phyloP scores from a whole-genome alignment of 2,888 invertebrate genomes.

The Hybos culiciformis region DNA sequence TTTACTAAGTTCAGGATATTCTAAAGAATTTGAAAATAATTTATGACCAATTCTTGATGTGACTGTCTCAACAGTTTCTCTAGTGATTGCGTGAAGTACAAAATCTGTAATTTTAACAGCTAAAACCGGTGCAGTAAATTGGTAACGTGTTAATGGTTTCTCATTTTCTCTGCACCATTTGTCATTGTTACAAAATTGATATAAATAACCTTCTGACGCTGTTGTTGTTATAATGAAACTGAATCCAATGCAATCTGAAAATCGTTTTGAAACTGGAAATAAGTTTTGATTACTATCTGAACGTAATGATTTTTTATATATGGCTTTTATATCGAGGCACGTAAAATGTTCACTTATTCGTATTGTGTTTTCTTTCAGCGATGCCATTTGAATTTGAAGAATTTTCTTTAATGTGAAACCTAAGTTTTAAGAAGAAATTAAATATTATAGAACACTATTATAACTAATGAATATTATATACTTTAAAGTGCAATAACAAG shows the following conservation, averaged over 20 bases:
- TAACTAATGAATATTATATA: too few relatives aligned
- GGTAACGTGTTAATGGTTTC: slow-evolving; percentile 49
- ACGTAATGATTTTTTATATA: slow-evolving; percentile 21
- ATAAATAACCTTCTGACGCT: slow-evolving; percentile 56
- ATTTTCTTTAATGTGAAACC: slow-evolving; percentile 1
- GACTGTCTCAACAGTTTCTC: slow-evolving; percentile 63
- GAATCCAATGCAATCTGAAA: slow-evolving; percentile 42
- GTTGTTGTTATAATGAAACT: slow-evolving; percentile 35
- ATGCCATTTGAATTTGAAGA: not conserved
- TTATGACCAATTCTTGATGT: slow-evolving; percentile 52
- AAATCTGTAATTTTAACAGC: slow-evolving; percentile 52
- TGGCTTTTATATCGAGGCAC: slow-evolving; percentile 32
- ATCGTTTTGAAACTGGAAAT: slow-evolving; percentile 40
- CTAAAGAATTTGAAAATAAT: slow-evolving; percentile 38
- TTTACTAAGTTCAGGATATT: slow-evolving; percentile 30
- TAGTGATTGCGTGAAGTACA: slow-evolving; percentile 58
- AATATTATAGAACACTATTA: too few relatives aligned
- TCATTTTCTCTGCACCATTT: slow-evolving; percentile 36
- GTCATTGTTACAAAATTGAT: slow-evolving; percentile 46
- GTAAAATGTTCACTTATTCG: slow-evolving; percentile 25
- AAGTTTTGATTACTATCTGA: slow-evolving; percentile 19
- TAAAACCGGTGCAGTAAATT: slow-evolving; percentile 56
- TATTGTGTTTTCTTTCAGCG: not conserved
- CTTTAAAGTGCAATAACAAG: too few relatives aligned
- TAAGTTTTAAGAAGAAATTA: too few relatives aligned